Conservation (phyloP, 1,140 invertebrate species). For the Drosophila jambulina region DNA sequence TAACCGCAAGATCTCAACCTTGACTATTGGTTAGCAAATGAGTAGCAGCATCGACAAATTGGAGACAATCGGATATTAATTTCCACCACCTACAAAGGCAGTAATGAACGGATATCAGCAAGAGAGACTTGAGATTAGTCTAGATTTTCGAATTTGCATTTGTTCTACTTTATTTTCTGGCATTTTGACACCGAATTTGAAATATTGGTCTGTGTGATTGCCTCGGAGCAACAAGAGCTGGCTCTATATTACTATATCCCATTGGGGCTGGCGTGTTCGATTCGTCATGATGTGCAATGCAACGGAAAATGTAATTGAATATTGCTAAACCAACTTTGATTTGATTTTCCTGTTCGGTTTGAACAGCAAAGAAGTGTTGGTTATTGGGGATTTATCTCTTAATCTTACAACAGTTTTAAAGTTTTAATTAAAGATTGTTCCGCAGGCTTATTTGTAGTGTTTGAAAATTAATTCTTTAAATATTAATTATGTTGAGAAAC, state of each 20-base stretch:
- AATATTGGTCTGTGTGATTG: slow-evolving; percentile 17
- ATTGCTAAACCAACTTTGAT: slow-evolving; percentile 29
- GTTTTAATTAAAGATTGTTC: neutral
- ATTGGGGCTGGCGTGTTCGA: slow-evolving; percentile 28
- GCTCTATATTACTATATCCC: slow-evolving; percentile 11
- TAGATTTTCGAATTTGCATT: slow-evolving; percentile 27
- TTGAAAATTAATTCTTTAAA: neutral
- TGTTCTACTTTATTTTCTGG: slow-evolving; percentile 26
- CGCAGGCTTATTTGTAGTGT: neutral
- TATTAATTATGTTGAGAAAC: neutral
- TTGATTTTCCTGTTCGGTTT: slow-evolving; percentile 36
- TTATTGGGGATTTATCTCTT: slow-evolving; percentile 3
- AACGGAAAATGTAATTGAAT: slow-evolving; percentile 45
- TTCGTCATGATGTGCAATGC: slow-evolving; percentile 22
- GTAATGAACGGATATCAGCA: neutral
- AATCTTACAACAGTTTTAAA: too few relatives aligned
- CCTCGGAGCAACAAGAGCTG: neutral
- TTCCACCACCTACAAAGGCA: neutral
- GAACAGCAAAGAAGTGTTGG: neutral
- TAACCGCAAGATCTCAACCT: slow-evolving; percentile 48
- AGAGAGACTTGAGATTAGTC: slow-evolving; percentile 5
- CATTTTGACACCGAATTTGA: slow-evolving; percentile 7
- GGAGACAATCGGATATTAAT: slow-evolving; percentile 33
- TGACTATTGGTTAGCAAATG: slow-evolving; percentile 47
- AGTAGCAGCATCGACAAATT: slow-evolving; percentile 21